Evolutionary conservation across 2,113 vertebrate species (phyloP).

Genomic region (Smithornis capensis): DNA sequence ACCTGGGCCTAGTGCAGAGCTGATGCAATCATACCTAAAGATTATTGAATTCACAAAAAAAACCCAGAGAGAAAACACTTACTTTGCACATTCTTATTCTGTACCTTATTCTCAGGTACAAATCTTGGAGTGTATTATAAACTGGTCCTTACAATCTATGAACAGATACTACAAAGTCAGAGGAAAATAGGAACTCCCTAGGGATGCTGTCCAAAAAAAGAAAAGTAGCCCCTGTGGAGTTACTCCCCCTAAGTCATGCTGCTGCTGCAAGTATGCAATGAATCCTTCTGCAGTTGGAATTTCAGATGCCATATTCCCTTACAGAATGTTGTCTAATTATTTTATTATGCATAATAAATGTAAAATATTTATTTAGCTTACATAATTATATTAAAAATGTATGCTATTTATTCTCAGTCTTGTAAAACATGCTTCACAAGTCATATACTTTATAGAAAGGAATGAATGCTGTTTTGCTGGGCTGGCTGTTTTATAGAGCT

Average conservation of each 20-base stretch:
- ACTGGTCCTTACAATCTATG: background rate
- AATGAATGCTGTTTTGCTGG: conserved; percentile 49
- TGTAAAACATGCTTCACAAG: conserved; percentile 45
- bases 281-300: conserved; percentile 13
- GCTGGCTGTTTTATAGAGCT: background rate
- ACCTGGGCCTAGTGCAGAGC: background rate
- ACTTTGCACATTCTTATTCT: conserved; percentile 8
- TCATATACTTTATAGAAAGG: conserved; percentile 38
- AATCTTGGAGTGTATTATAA: conserved; percentile 7
- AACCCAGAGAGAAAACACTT: background rate
- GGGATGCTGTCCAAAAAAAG: conserved; percentile 59
- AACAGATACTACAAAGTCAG: conserved; percentile 53
- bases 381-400: conserved; percentile 55
- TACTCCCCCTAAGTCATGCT: conserved; percentile 13
- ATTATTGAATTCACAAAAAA: conserved; percentile 2
- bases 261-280: background rate
- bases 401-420: conserved; percentile 45
- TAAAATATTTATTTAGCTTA: conserved; percentile 56
- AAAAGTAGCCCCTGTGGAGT: conserved; percentile 49
- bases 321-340: conserved; percentile 39
- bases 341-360: conserved; percentile 61
- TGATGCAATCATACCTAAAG: background rate
- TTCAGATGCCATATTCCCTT: conserved; percentile 19
- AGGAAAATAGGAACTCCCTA: conserved; percentile 60
- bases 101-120: conserved; percentile 29